Evolutionary conservation across 2,113 vertebrate genomes (phyloP).

Genomic region (Bubo bubo): DNA sequence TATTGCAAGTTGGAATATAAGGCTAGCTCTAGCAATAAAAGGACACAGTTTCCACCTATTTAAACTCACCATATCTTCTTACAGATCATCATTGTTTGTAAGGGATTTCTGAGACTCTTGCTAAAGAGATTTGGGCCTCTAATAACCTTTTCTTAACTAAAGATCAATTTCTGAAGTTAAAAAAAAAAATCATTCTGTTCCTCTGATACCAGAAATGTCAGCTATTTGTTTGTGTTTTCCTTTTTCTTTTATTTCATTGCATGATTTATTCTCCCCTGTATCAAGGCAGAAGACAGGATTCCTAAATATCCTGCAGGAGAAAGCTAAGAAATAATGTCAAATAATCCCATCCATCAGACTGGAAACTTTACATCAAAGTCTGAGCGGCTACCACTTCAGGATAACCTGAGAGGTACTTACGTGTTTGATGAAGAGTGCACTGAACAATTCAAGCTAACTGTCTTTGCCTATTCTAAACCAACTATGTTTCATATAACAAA

Average conservation of each 20-base stretch:
- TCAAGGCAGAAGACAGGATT: neutral
- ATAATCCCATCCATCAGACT: neutral
- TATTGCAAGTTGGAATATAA: neutral
- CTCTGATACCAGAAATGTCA: neutral
- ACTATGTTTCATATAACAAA: neutral
- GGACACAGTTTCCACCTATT: neutral
- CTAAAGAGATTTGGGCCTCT: neutral
- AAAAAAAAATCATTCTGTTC: neutral
- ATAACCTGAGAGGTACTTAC: neutral
- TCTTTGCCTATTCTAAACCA: neutral
- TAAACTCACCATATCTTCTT: neutral
- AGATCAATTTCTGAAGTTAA: neutral
- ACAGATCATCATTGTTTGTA: neutral
- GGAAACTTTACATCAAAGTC: neutral
- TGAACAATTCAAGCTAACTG: neutral
- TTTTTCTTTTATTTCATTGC: neutral
- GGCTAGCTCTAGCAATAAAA: slow-evolving; percentile 2
- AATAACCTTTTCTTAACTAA: neutral
- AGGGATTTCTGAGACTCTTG: neutral
- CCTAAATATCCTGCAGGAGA: neutral
- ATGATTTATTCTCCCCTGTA: neutral
- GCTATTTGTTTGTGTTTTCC: neutral
- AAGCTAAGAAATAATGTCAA: neutral
- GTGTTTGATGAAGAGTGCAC: neutral
- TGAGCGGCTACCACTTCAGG: neutral